Percentiles rank a stretch among this genome's conserved stretches.
Evolutionary conservation across 2,113 vertebrate genomes (phyloP).

Genomic region (Turnix velox): DNA sequence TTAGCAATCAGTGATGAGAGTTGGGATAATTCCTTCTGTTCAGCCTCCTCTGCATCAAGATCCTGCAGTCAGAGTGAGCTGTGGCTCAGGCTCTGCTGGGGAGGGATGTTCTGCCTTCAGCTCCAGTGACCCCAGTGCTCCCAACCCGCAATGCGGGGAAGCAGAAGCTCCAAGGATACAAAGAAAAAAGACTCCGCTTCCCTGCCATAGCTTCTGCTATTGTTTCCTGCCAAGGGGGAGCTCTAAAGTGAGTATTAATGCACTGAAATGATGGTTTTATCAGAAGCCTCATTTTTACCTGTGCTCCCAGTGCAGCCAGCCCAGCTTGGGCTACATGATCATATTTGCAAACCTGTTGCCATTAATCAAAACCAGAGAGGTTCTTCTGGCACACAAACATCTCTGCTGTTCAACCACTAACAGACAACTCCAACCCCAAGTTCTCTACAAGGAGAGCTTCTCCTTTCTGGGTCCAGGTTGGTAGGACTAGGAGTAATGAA

Average conservation of each 20-base stretch:
- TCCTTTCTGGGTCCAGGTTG: too few species aligned
- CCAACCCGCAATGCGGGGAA: fast-evolving
- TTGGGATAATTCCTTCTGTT: background rate
- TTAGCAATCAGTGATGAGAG: background rate
- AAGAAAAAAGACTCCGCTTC: background rate
- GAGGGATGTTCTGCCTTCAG: background rate
- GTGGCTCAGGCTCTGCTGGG: background rate
- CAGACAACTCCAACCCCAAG: background rate
- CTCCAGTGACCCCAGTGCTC: background rate
- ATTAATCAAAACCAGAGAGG: background rate
- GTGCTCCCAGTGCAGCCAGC: background rate
- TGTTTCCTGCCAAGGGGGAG: background rate
- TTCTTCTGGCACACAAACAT: background rate
- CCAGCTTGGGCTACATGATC: background rate
- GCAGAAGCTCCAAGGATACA: background rate
- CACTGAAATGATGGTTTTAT: background rate
- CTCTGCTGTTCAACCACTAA: background rate
- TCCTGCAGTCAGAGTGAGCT: background rate
- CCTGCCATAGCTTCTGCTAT: background rate
- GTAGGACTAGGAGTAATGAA: too few species aligned
- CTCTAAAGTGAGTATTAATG: background rate
- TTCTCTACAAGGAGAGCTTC: background rate
- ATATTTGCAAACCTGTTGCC: background rate
- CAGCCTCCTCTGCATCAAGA: background rate
- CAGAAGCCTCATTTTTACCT: background rate